Evolutionary conservation across 2,888 invertebrate genomes (phyloP).

Genomic region (Argyra leucocephala): DNA sequence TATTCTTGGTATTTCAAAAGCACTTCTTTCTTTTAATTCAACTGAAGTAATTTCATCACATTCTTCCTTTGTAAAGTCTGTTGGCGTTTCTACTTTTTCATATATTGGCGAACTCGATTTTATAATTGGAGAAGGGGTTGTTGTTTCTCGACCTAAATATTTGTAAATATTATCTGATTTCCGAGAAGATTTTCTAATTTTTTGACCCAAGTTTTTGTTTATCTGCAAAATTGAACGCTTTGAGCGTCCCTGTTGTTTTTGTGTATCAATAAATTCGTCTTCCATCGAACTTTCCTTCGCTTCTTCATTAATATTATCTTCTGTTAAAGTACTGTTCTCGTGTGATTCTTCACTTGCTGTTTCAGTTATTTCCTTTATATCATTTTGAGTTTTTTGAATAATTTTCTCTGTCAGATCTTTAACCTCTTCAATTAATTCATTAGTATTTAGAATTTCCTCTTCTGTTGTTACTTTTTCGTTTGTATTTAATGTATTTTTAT

Average conservation of each 20-base stretch:
- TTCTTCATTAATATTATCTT: background rate
- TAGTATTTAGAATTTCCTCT: too few species aligned
- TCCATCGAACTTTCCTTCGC: background rate
- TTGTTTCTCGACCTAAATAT: background rate
- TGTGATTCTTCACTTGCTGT: background rate
- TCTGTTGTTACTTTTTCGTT: too few species aligned
- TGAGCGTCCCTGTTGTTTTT: background rate
- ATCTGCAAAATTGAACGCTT: background rate
- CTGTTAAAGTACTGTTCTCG: background rate
- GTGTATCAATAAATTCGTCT: background rate
- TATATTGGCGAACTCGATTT: background rate
- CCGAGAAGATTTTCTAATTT: background rate
- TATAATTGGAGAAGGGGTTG: background rate
- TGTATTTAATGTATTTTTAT: too few species aligned
- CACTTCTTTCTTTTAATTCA: too few species aligned
- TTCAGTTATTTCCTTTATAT: background rate
- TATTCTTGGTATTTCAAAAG: background rate
- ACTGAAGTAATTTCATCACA: background rate
- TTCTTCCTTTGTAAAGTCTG: background rate
- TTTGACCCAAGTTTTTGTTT: background rate
- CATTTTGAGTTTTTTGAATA: too few species aligned
- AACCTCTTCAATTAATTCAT: too few species aligned
- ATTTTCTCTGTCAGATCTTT: too few species aligned
- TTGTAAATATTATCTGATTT: constrained; percentile 9
- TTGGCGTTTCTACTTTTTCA: background rate